Conservation (phyloP, 2,797 vertebrate genomes). For the Rhinophrynus dorsalis region DNA sequence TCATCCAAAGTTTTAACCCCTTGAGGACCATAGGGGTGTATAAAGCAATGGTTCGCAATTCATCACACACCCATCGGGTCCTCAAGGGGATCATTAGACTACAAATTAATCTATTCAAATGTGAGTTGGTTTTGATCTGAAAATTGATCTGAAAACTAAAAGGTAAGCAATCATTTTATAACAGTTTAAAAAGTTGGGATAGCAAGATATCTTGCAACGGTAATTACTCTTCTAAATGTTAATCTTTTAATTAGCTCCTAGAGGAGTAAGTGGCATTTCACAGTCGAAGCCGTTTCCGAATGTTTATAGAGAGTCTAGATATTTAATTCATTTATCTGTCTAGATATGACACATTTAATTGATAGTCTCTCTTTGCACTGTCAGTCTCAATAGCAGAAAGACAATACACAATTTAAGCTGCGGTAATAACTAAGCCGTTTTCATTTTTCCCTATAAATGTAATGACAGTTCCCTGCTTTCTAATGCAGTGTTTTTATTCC, state of each 20-base stretch:
- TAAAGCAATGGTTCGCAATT: too few relatives aligned
- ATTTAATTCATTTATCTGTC: conserved; percentile 62
- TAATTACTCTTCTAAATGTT: conserved; percentile 68
- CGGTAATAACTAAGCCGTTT: not conserved
- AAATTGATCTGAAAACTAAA: not conserved
- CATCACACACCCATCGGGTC: too few relatives aligned
- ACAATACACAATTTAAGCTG: conserved; percentile 37
- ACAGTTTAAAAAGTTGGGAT: conserved; percentile 16
- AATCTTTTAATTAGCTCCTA: conserved; percentile 67
- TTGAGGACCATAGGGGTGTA: too few relatives aligned
- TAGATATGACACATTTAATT: conserved; percentile 59
- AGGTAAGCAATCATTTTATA: conserved; percentile 6
- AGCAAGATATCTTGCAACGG: conserved; percentile 44
- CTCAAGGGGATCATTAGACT: too few relatives aligned
- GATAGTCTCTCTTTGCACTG: conserved; percentile 50
- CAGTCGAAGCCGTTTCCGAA: conserved; percentile 55
- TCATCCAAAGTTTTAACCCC: too few relatives aligned
- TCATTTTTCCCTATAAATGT: conserved; percentile 2
- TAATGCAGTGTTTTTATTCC: not conserved
- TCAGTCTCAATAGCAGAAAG: conserved; percentile 44
- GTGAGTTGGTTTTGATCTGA: not conserved
- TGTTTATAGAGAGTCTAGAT: conserved; percentile 55
- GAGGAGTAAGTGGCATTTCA: conserved; percentile 68
- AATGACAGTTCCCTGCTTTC: not conserved
- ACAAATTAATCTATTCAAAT: not conserved